Conservation (phyloP, 2,888 invertebrate species). For the Adelognathus sp. region DNA sequence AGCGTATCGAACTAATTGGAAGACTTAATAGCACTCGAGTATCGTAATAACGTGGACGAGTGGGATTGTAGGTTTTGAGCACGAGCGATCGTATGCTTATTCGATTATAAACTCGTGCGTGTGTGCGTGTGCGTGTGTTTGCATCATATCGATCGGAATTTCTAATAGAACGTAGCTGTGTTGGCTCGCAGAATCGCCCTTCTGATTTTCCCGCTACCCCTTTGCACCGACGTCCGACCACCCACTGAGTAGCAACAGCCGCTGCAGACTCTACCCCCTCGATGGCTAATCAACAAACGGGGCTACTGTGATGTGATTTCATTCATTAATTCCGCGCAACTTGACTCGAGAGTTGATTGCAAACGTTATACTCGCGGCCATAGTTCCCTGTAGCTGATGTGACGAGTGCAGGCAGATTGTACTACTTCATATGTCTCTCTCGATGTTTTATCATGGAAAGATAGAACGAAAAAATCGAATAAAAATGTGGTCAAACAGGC, state of each 20-base stretch:
- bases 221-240: conserved; percentile 24
- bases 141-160: conserved; percentile 74
- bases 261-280: conserved; percentile 55
- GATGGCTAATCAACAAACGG: conserved; percentile 74
- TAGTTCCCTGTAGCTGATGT: background rate
- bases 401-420: background rate
- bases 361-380: conserved; percentile 38
- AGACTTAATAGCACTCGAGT: conserved; percentile 75
- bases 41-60: conserved; percentile 67
- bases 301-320: conserved; percentile 73
- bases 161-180: conserved; percentile 62
- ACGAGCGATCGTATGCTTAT: conserved; percentile 40
- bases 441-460: background rate
- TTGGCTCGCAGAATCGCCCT: conserved; percentile 36
- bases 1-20: conserved; percentile 71
- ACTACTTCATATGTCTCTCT: background rate
- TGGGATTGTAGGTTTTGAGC: conserved; percentile 12
- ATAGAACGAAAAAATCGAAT: background rate
- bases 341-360: conserved; percentile 67
- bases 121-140: conserved; percentile 10
- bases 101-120: too few relatives aligned
- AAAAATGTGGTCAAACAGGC: too few relatives aligned
- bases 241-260: conserved; percentile 14
- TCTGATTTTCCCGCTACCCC: conserved; percentile 50
- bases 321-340: conserved; percentile 75